These are phyloP conservation scores for Antheraea yamamai DNA, from an alignment of 2,888 invertebrate species.

Conservation along the genomic window DNA sequence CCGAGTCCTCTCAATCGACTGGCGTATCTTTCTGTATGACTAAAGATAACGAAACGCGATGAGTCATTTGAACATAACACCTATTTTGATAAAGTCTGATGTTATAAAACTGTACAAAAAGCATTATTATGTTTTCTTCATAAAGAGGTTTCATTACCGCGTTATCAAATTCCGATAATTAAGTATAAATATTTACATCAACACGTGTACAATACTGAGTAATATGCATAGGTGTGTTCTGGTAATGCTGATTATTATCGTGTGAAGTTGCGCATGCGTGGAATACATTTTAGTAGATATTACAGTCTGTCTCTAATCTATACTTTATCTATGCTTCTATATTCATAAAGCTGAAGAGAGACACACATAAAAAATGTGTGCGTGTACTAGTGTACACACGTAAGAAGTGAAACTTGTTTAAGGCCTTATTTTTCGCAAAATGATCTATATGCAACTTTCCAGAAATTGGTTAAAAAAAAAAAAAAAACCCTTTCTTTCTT, in stretches of 20 bases:
- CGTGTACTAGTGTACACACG: too few relatives aligned
- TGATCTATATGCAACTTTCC: too few relatives aligned
- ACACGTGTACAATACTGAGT: conserved; percentile 35
- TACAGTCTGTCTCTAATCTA: not conserved
- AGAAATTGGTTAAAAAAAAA: too few relatives aligned
- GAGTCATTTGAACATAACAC: conserved; percentile 11
- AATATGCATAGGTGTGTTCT: not conserved
- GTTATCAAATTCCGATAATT: conserved; percentile 38
- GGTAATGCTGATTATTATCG: not conserved
- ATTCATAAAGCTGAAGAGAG: too few relatives aligned
- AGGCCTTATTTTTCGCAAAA: too few relatives aligned
- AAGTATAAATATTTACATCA: conserved; percentile 29
- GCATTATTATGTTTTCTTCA: conserved; percentile 28
- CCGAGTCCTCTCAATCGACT: not conserved
- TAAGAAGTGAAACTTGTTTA: too few relatives aligned
- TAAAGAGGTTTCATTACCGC: conserved; percentile 33
- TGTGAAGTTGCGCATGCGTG: not conserved
- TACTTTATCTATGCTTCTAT: too few relatives aligned
- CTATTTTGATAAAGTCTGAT: conserved; percentile 12
- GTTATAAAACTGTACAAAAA: conserved; percentile 23
- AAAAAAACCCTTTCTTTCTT: too few relatives aligned
- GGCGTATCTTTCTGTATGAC: not conserved
- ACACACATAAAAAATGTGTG: too few relatives aligned
- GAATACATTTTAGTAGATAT: not conserved
- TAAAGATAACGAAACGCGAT: conserved; percentile 9